phyloP scores from a whole-genome alignment of 2,113 vertebrate genomes.

The Tyrannus savana region DNA sequence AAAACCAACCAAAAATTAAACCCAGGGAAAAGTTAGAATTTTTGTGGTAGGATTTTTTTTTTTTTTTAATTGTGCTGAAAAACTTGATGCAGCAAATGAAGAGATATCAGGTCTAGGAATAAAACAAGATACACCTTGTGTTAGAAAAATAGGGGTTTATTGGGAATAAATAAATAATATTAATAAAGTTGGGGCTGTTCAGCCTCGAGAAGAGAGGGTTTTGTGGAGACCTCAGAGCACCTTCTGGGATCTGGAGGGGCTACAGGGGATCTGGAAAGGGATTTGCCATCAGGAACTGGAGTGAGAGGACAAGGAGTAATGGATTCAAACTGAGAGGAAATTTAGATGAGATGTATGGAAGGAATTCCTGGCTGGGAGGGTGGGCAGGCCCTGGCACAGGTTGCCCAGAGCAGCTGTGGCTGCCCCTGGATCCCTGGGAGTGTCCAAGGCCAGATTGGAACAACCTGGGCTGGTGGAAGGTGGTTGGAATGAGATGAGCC shows the following conservation, averaged over 20 bases:
- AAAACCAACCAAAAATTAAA: too few relatives aligned
- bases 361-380: background rate
- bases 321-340: background rate
- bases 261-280: background rate
- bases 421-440: background rate
- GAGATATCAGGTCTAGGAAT: background rate
- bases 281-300: background rate
- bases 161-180: background rate
- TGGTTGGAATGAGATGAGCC: background rate
- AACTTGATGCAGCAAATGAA: background rate
- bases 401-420: background rate
- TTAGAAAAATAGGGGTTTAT: background rate
- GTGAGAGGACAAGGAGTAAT: background rate
- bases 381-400: background rate
- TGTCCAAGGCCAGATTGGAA: background rate
- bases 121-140: background rate
- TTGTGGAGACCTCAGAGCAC: background rate
- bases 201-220: background rate
- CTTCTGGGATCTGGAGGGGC: background rate
- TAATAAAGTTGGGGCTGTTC: background rate
- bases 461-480: rapidly evolving
- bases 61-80: background rate
- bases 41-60: background rate
- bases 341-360: rapidly evolving
- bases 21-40: background rate